Evolutionary conservation across 2,888 invertebrate genomes (phyloP), one percentile per base, ranked within the genome.

Genomic region (Aplocera efformata): DNA sequence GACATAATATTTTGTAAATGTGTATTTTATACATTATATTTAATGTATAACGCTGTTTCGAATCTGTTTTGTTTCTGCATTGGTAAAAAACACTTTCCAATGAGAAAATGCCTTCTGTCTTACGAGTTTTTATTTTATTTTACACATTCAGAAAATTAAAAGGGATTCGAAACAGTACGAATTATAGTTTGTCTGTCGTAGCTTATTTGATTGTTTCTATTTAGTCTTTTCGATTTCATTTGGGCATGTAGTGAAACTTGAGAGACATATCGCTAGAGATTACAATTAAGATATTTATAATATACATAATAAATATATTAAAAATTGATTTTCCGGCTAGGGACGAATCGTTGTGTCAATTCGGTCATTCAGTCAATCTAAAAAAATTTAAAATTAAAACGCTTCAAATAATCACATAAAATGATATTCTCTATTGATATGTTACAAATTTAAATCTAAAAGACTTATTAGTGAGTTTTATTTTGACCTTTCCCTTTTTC

Each of bases 1-100:
- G 73, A 74, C 68, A 67, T 67, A 63, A 79, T 83, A 83, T 84
- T 85, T 85, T 86, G 75, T 85, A 82, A 78, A 66, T 65, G 73
- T 79, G 76, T 86, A 85, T 82, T 85, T 84, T 85, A 82, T 86
- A 86, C 79, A 79, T 79, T 78, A 72, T 79, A 81, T 79, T 80
- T 63, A 76, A 72, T 67, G 52, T 59, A 58, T 58, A 60, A 64
- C 51, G 56, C 49, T 48, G 48, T 46, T 48, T 50, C 42, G 43
- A 49, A 44, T 50, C 30, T 48, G 2, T 31, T 41, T 40, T 47
- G 40, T 40, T 33, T 31, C 7, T 23, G n/a, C 25, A 8, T 28
- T 29, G 36, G 33, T 44, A 30, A 24, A 32, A 35, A 9, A 6
- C 21, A 29, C 42, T 29, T 37, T 38, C 28, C 31, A 28, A 35